A percentile compares a stretch with the other conserved stretches of the same genome.
phyloP scores from a whole-genome alignment of 2,113 vertebrate genomes.

The Brevimyrus niger region DNA sequence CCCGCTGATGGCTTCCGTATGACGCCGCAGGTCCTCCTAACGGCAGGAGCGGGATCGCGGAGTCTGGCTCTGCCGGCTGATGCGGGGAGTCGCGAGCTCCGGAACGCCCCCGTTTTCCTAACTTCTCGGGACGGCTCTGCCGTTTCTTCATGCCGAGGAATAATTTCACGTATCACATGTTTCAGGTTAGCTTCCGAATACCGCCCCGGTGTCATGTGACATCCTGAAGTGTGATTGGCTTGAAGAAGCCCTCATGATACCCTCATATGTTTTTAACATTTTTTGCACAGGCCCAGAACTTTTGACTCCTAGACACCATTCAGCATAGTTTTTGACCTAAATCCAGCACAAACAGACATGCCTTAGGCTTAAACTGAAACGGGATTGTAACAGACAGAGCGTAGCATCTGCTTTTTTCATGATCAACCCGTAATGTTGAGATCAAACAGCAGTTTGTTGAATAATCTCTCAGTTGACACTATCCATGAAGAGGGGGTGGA shows the following conservation, averaged over 20 bases:
- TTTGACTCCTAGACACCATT: background rate
- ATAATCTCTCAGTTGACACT: background rate
- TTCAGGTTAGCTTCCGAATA: background rate
- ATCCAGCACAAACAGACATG: background rate
- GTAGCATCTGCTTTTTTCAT: background rate
- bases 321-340: background rate
- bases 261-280: too few species aligned
- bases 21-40: conserved; percentile 61
- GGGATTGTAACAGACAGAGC: background rate
- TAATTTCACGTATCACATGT: background rate
- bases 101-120: background rate
- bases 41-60: conserved; percentile 54
- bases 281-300: background rate
- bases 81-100: conserved; percentile 40
- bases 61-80: conserved; percentile 51
- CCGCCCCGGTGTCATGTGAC: background rate
- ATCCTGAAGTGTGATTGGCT: background rate
- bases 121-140: background rate
- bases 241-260: background rate
- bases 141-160: background rate
- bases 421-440: background rate
- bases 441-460: background rate
- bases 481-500: background rate
- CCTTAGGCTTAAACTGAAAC: background rate
- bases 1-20: conserved; percentile 55